A percentile compares a stretch with the other conserved stretches of the same genome.
Conservation (phyloP, 2,888 invertebrate genomes). For the Imbricaverruca yamaguchii region DNA sequence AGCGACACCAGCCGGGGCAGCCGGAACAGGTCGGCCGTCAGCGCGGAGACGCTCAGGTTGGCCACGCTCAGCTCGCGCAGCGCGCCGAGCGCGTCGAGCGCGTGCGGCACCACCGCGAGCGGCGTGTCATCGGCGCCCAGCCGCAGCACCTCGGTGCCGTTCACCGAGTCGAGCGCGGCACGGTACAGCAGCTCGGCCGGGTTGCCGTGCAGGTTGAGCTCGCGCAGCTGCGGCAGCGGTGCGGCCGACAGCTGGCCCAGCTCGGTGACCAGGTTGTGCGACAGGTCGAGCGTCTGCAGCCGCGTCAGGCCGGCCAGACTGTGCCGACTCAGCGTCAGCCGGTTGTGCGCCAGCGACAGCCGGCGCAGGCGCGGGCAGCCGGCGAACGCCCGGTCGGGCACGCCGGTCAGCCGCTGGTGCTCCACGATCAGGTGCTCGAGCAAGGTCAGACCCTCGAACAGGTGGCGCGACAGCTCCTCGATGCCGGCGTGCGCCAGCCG, state of each 20-base stretch:
- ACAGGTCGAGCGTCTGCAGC: background rate
- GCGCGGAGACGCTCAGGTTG: constrained; percentile 64
- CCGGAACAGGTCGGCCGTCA: constrained; percentile 55
- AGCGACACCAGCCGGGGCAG: constrained; percentile 59
- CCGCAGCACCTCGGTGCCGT: background rate
- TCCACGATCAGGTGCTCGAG: background rate
- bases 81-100: background rate
- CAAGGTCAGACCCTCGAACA: background rate
- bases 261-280: background rate
- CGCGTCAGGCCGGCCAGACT: background rate
- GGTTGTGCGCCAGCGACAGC: background rate
- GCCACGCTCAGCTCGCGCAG: constrained; percentile 54
- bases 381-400: constrained; percentile 3
- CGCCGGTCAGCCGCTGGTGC: background rate
- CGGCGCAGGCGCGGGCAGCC: background rate
- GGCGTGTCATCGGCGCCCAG: constrained; percentile 11
- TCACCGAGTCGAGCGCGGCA: background rate
- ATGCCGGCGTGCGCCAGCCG: constrained; percentile 4
- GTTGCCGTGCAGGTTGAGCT: background rate
- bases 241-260: background rate
- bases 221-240: constrained; percentile 1
- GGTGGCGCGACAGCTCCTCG: background rate
- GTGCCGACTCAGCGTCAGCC: background rate
- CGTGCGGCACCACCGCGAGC: background rate
- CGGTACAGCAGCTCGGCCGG: background rate